Conservation (phyloP, 2,888 invertebrate species). For the Syrphus vitripennis region DNA sequence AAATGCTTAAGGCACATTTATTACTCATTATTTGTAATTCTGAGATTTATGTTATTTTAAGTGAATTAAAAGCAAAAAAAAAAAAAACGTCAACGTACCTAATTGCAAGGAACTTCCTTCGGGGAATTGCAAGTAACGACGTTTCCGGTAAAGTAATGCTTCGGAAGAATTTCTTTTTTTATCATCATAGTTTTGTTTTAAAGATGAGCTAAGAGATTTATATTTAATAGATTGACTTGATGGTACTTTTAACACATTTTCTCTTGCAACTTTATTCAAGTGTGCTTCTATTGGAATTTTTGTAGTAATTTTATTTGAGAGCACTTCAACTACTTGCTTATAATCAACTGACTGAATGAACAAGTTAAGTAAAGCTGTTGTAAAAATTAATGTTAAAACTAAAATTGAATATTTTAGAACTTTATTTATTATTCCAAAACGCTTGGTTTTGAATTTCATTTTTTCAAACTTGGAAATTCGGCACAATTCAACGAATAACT, state of each 20-base stretch:
- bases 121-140: constrained; percentile 82
- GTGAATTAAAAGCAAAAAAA: background rate
- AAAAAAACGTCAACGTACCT: constrained; percentile 71
- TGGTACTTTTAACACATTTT: background rate
- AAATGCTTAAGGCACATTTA: background rate
- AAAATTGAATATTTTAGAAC: background rate
- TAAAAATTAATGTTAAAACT: background rate
- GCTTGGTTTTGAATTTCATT: background rate
- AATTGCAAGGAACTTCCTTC: constrained; percentile 81
- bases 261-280: background rate
- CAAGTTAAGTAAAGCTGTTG: background rate
- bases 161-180: constrained; percentile 21
- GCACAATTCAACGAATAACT: background rate
- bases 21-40: background rate
- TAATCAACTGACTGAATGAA: background rate
- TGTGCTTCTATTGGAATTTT: background rate
- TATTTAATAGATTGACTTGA: background rate
- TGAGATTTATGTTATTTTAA: background rate
- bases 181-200: background rate
- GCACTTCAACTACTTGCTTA: background rate
- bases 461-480: background rate
- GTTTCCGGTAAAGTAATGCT: constrained; percentile 77
- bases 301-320: background rate
- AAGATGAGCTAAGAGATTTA: background rate
- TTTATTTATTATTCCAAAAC: background rate